Base-by-base conservation (phyloP, 2,797 vertebrate species). In the Rachycentron canadum region DNA sequence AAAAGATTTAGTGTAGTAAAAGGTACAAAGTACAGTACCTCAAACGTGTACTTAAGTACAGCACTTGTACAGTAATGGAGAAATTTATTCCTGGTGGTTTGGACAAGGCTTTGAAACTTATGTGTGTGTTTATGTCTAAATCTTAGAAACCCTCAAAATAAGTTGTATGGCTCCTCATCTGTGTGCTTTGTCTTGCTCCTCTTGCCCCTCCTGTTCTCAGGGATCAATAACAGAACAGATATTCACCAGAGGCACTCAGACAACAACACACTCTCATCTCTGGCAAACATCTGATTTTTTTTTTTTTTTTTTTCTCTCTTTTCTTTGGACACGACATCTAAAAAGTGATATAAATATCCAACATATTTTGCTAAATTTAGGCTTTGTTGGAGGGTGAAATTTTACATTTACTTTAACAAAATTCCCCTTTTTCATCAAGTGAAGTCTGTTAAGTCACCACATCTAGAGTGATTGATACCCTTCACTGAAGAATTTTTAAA, bases 141-240 rank as follows among this genome's bases (percentile, higher is more conserved):
- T n/a, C n/a, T n/a, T n/a, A n/a, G n/a, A n/a, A n/a, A n/a, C n/a
- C n/a, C n/a, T n/a, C n/a, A n/a, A n/a, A n/a, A n/a, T n/a, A n/a
- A n/a, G n/a, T n/a, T n/a, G n/a, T n/a, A n/a, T n/a, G n/a, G n/a
- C 6, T 67, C 28, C 34, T 41, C 0, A 41, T 17, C 23, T 32
- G 23, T 59, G 45, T 59, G 10, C 23, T 34, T 78, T 45, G 32
- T 25, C 2, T 0, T 69, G 23, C 41, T 70, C 23, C 1, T 83
- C 32, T 77, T 70, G n/a, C 38, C 68, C 25, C 1, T 83, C 32
- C 75, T 73, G 25, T 86, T 49, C 26, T 61, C 64, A 82, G 86
- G 55, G 32, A 81, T 67, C 32, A 61, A 50, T 64, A 76, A 52
- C 38, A 40, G 62, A 52, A 10, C 67, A 38, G 71, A 77, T 45